Evolutionary conservation across 2,113 vertebrate species (phyloP).

Genomic region (Bagarius yarrelli): DNA sequence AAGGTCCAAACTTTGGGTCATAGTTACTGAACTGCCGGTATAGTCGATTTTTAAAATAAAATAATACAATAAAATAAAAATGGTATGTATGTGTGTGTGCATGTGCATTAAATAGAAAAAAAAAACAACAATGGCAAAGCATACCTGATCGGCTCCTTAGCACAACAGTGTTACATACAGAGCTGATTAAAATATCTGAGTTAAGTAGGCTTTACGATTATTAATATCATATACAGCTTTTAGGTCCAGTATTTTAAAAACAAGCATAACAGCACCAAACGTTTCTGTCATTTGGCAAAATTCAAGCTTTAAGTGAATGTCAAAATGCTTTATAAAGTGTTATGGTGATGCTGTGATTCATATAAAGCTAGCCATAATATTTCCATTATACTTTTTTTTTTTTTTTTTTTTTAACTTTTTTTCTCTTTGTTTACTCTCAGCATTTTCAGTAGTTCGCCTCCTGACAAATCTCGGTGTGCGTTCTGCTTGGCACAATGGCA

Average conservation of each 20-base stretch:
- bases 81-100: conserved; percentile 54
- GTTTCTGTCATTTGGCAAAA: conserved; percentile 80
- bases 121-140: conserved; percentile 73
- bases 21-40: conserved; percentile 71
- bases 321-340: conserved; percentile 81
- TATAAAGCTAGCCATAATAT: conserved; percentile 79
- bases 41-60: conserved; percentile 45
- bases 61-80: conserved; percentile 52
- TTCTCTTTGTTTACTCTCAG: conserved; percentile 50
- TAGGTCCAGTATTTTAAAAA: conserved; percentile 79
- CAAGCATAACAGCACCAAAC: conserved; percentile 82
- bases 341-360: conserved; percentile 79
- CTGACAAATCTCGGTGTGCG: conserved; percentile 79
- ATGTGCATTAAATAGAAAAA: conserved; percentile 64
- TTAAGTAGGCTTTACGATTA: conserved; percentile 75
- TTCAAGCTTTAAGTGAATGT: conserved; percentile 85
- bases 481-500: conserved; percentile 78
- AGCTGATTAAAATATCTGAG: conserved; percentile 79
- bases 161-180: conserved; percentile 79
- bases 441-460: conserved; percentile 67
- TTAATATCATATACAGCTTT: conserved; percentile 78
- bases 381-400: conserved; percentile 66
- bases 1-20: conserved; percentile 70
- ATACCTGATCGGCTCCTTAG: conserved; percentile 79
- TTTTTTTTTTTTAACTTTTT: conserved; percentile 49